Conservation (phyloP, 2,888 invertebrate species). For the Neoaliturus tenellus region DNA sequence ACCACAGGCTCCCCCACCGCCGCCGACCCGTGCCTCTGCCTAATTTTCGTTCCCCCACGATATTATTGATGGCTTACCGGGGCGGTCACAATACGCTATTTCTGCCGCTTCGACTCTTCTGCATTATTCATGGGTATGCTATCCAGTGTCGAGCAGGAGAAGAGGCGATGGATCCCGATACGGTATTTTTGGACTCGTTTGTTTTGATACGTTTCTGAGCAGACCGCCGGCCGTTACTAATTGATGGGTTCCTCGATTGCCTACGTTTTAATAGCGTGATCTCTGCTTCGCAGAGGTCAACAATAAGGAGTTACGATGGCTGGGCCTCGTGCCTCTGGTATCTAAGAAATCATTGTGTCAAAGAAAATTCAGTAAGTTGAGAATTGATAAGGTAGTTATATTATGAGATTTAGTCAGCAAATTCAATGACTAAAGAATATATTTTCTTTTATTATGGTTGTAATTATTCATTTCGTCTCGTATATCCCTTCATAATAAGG, state of each 20-base stretch:
- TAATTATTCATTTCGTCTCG: too few species aligned
- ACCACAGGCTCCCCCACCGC: background rate
- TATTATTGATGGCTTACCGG: slow-evolving; percentile 48
- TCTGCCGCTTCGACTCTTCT: slow-evolving; percentile 40
- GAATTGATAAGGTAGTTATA: too few species aligned
- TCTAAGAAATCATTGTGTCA: too few species aligned
- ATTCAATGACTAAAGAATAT: too few species aligned
- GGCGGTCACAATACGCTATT: slow-evolving; percentile 47
- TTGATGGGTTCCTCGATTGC: background rate
- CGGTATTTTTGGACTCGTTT: slow-evolving; percentile 8
- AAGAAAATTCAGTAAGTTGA: too few species aligned
- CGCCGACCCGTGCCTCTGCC: slow-evolving; percentile 16
- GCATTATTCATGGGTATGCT: slow-evolving; percentile 27
- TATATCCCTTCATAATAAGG: too few species aligned
- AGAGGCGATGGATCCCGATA: background rate
- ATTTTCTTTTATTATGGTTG: too few species aligned
- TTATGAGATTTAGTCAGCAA: too few species aligned
- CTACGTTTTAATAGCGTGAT: background rate
- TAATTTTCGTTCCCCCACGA: slow-evolving; percentile 47
- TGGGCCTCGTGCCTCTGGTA: too few species aligned
- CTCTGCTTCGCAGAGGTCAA: too few species aligned
- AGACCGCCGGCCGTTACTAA: background rate
- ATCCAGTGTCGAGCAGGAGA: background rate
- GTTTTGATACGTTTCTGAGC: background rate
- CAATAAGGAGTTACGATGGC: too few species aligned